These are phyloP conservation scores for Sigmodon hispidus DNA, from an alignment of 2,113 vertebrate genomes.

Conservation along the genomic window DNA sequence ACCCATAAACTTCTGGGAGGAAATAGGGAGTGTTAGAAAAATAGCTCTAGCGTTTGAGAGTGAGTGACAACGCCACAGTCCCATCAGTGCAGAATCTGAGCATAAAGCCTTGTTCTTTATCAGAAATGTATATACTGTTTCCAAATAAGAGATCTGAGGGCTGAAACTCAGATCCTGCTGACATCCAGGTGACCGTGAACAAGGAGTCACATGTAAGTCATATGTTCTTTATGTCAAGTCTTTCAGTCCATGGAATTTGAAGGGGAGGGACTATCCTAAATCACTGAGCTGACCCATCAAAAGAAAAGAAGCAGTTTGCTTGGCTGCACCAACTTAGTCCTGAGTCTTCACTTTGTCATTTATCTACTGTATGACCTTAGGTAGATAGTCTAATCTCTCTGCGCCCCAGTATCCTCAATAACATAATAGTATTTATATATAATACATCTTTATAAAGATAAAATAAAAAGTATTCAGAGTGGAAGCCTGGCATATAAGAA, in stretches of 20 bases:
- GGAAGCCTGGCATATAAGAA: neutral
- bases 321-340: neutral
- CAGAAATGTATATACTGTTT: neutral
- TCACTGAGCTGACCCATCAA: neutral
- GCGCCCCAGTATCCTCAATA: neutral
- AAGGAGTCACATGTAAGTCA: neutral
- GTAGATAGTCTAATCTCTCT: neutral
- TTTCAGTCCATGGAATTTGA: neutral
- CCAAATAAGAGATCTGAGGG: neutral
- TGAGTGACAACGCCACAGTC: conserved; percentile 52
- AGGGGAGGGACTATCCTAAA: neutral
- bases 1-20: neutral
- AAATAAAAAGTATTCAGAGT: neutral
- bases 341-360: neutral
- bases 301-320: neutral
- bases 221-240: neutral
- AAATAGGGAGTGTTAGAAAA: conserved; percentile 28
- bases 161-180: neutral
- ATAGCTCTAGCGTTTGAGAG: conserved; percentile 8
- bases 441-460: neutral
- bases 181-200: neutral
- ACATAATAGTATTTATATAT: neutral
- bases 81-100: conserved; percentile 13
- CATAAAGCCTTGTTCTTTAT: neutral
- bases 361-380: neutral